Evolutionary conservation across 1,140 invertebrate species (phyloP).

Genomic region (Tetragonula clypearis): DNA sequence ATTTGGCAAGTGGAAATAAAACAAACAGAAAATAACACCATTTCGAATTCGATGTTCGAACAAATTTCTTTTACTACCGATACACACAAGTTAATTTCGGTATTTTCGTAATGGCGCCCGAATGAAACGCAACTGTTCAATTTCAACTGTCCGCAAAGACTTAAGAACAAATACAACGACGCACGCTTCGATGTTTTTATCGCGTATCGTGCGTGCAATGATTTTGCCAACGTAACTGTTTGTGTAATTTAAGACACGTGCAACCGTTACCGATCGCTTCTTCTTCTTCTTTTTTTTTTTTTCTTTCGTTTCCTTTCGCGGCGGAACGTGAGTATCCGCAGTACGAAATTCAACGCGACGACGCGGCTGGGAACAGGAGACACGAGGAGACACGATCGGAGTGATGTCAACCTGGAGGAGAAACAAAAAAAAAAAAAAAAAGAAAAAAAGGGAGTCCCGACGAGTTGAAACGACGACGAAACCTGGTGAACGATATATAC

Average conservation of each 20-base stretch:
- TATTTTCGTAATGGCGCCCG: no score
- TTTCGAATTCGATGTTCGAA: no score
- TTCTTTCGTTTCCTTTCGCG: background rate
- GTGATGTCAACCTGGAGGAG: background rate
- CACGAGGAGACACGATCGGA: background rate
- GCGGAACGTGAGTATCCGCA: conserved; percentile 1
- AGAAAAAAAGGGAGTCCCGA: background rate
- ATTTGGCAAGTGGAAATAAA: no score
- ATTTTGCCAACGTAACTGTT: conserved; percentile 39
- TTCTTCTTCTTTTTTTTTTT: no score
- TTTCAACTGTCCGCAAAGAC: no score
- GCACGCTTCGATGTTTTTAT: background rate
- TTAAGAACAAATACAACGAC: conserved; percentile 8
- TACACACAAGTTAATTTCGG: no score
- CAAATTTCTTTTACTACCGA: no score
- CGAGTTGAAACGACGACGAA: background rate
- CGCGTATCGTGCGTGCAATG: background rate
- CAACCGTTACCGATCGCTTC: conserved; percentile 41
- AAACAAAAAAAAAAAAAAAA: conserved; percentile 24
- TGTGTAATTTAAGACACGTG: conserved; percentile 45
- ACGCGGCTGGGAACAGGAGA: conserved; percentile 17
- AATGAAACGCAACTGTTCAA: no score
- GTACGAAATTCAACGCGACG: conserved; percentile 48
- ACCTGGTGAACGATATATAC: conserved; percentile 67
- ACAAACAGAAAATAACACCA: no score